These are phyloP conservation scores for Arbacia lixula DNA, from an alignment of 53 echinoderm and acorn worm species.

Conservation along the genomic window DNA sequence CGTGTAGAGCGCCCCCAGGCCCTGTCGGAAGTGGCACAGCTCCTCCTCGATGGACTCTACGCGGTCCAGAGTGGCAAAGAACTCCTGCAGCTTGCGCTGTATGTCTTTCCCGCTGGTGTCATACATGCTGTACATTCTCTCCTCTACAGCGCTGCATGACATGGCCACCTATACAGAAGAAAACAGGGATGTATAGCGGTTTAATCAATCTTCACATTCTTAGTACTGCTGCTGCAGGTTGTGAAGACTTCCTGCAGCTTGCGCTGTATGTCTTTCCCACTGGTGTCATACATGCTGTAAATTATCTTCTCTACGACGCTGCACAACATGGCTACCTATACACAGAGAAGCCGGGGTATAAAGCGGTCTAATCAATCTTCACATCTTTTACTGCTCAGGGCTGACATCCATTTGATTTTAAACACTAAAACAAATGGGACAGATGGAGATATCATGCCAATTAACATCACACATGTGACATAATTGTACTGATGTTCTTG, in stretches of 20 bases:
- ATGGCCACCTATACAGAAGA: constrained; percentile 61
- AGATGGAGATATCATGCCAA: too few species aligned
- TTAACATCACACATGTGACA: too few species aligned
- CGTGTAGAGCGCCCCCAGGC: constrained; percentile 84
- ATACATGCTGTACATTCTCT: constrained; percentile 84
- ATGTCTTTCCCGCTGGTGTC: constrained; percentile 81
- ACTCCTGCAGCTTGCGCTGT: constrained; percentile 89
- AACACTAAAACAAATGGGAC: too few species aligned
- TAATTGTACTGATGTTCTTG: too few species aligned
- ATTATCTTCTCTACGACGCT: constrained; percentile 76
- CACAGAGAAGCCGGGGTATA: too few species aligned
- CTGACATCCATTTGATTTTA: too few species aligned
- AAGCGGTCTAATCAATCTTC: too few species aligned
- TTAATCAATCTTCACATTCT: too few species aligned
- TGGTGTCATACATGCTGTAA: constrained; percentile 82
- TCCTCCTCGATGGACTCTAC: constrained; percentile 83
- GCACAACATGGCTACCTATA: constrained; percentile 77
- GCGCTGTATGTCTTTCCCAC: constrained; percentile 82
- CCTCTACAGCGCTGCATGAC: constrained; percentile 73
- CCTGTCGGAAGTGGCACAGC: constrained; percentile 83
- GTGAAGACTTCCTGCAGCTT: constrained; percentile 95
- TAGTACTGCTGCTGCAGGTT: too few species aligned
- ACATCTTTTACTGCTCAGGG: too few species aligned
- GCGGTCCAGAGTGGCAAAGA: constrained; percentile 91
- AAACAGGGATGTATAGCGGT: background rate